phyloP scores from a whole-genome alignment of 2,888 invertebrate species.

The Lepidocyrtoides sp. region DNA sequence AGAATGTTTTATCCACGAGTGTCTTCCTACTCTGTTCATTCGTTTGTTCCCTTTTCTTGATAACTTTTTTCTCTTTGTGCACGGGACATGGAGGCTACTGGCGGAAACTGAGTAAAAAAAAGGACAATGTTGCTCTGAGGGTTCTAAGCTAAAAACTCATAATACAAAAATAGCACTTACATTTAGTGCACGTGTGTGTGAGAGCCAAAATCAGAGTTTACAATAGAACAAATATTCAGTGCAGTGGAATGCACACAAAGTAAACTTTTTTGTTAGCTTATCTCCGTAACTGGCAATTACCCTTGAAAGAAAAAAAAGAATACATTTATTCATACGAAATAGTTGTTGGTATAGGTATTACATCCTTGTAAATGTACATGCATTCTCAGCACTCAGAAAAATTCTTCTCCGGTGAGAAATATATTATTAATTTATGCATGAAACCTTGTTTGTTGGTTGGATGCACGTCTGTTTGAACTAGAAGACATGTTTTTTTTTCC shows the following conservation, averaged over 20 bases:
- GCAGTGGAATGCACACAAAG: conserved; percentile 2
- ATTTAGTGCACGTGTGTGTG: background rate
- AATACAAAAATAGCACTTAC: background rate
- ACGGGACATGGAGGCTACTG: conserved; percentile 24
- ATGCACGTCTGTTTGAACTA: background rate
- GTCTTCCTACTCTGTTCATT: background rate
- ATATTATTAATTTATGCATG: background rate
- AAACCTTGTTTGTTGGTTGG: background rate
- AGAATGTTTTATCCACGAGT: background rate
- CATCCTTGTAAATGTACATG: background rate
- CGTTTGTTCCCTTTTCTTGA: too few relatives aligned
- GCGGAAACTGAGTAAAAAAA: conserved; percentile 42
- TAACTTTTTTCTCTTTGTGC: conserved; percentile 36
- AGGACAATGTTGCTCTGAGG: background rate
- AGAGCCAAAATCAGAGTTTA: too few relatives aligned
- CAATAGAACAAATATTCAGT: too few relatives aligned
- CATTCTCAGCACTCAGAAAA: background rate
- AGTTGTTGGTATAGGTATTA: background rate
- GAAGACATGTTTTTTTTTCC: conserved; percentile 19
- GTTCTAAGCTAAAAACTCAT: background rate
- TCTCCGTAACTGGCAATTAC: conserved; percentile 3
- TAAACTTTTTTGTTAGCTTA: background rate
- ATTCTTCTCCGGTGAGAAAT: background rate
- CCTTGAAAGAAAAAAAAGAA: conserved; percentile 1
- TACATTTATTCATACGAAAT: background rate